phyloP scores from a whole-genome alignment of 2,888 invertebrate genomes.

The Ophioninae sp. region DNA sequence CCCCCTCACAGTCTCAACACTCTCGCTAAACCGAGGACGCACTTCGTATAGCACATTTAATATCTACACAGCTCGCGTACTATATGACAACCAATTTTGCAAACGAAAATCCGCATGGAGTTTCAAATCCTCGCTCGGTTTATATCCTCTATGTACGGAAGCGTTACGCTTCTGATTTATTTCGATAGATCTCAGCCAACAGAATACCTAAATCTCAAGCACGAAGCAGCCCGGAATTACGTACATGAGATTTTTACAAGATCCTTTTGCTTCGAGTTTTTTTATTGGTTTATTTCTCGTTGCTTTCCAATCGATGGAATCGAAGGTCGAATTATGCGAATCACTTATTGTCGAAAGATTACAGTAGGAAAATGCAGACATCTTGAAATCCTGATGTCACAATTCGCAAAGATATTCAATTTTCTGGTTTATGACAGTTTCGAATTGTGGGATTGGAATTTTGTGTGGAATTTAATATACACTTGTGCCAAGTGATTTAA shows the following conservation, averaged over 20 bases:
- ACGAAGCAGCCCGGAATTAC: neutral
- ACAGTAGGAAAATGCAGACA: neutral
- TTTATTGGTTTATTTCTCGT: neutral
- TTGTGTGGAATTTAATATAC: too few species aligned
- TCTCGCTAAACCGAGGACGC: slow-evolving; percentile 14
- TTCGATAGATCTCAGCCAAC: slow-evolving; percentile 26
- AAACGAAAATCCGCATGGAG: slow-evolving; percentile 70
- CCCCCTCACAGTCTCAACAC: slow-evolving; percentile 5
- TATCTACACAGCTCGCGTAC: slow-evolving; percentile 17
- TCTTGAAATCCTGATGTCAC: too few species aligned
- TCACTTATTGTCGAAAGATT: neutral
- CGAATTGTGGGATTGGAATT: too few species aligned
- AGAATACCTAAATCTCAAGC: slow-evolving; percentile 31
- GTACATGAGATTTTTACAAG: slow-evolving; percentile 22
- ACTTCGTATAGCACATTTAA: slow-evolving; percentile 21
- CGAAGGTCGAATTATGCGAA: neutral
- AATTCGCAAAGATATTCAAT: neutral
- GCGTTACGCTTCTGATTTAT: slow-evolving; percentile 72
- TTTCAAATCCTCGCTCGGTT: slow-evolving; percentile 51
- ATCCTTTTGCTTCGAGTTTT: neutral
- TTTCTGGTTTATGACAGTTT: too few species aligned
- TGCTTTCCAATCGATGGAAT: neutral
- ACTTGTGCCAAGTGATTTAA: too few species aligned
- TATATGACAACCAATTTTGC: slow-evolving; percentile 60
- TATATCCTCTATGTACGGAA: slow-evolving; percentile 66